phyloP scores from a whole-genome alignment of 1,140 invertebrate species.

The Calliopsis andreniformis region DNA sequence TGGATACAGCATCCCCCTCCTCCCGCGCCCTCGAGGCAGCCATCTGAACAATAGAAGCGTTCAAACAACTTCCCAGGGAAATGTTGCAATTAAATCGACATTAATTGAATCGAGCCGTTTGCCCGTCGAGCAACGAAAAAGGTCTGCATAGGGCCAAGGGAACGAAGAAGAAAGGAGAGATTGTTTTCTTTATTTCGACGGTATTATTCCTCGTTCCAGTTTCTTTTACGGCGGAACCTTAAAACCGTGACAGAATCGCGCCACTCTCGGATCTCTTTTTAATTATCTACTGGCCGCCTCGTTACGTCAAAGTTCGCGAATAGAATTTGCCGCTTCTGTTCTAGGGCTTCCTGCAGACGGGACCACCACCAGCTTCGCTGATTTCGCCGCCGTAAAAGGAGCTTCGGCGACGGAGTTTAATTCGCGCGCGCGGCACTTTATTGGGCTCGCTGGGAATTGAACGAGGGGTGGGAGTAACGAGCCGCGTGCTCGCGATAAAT shows the following conservation, averaged over 20 bases:
- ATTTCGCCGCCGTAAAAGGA: not conserved
- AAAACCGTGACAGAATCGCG: not conserved
- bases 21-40: too few species aligned
- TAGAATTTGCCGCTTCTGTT: not conserved
- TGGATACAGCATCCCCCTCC: too few species aligned
- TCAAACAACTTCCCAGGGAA: too few species aligned
- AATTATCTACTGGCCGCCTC: constrained; percentile 16
- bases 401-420: not conserved
- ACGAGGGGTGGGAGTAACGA: too few species aligned
- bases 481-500: too few species aligned
- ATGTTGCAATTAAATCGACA: too few species aligned
- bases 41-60: too few species aligned
- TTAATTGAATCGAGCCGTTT: too few species aligned
- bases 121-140: too few species aligned
- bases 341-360: constrained; percentile 1
- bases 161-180: too few species aligned
- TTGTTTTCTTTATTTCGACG: not conserved
- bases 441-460: not conserved
- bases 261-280: constrained; percentile 22
- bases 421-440: not conserved
- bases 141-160: too few species aligned
- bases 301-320: constrained; percentile 1
- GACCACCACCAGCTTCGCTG: not conserved
- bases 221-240: not conserved
- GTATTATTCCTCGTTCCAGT: not conserved